A percentile compares a stretch with the other conserved stretches of the same genome.
These are phyloP conservation scores for Sterrhoptilus dennistouni DNA, from an alignment of 2,113 vertebrate species.

Conservation along the genomic window DNA sequence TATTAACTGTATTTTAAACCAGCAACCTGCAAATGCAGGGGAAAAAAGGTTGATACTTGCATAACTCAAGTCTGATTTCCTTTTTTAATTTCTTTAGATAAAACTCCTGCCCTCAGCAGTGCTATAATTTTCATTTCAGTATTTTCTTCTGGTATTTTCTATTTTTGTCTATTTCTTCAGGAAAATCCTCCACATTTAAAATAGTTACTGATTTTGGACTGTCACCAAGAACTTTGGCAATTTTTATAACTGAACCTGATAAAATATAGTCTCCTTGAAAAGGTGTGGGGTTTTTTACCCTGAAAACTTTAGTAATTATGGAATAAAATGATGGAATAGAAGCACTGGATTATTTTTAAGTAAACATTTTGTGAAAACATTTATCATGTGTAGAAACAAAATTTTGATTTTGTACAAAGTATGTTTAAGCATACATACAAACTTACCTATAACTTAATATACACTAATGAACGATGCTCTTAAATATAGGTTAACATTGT, in stretches of 20 bases:
- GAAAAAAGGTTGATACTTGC: background rate
- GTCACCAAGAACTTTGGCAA: background rate
- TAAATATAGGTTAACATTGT: background rate
- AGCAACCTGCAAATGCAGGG: background rate
- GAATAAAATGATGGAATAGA: background rate
- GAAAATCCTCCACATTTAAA: background rate
- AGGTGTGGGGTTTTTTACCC: background rate
- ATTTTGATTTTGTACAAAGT: constrained; percentile 4
- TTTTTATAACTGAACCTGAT: background rate
- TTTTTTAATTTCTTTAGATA: background rate
- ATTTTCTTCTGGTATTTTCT: background rate
- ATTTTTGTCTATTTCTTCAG: background rate
- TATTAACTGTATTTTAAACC: background rate
- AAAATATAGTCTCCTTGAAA: background rate
- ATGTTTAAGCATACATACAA: constrained; percentile 7
- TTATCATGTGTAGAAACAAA: constrained; percentile 11
- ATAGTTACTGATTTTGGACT: background rate
- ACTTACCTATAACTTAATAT: background rate
- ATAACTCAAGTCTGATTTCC: background rate
- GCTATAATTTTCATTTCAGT: background rate
- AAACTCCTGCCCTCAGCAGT: background rate
- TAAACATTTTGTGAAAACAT: background rate
- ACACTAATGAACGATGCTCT: background rate
- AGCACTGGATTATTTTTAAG: background rate
- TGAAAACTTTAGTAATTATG: background rate